Evolutionary conservation across 2,888 invertebrate genomes (phyloP), one percentile per base, ranked within the genome.

Genomic region (Lepidocyrtoides sp.): DNA sequence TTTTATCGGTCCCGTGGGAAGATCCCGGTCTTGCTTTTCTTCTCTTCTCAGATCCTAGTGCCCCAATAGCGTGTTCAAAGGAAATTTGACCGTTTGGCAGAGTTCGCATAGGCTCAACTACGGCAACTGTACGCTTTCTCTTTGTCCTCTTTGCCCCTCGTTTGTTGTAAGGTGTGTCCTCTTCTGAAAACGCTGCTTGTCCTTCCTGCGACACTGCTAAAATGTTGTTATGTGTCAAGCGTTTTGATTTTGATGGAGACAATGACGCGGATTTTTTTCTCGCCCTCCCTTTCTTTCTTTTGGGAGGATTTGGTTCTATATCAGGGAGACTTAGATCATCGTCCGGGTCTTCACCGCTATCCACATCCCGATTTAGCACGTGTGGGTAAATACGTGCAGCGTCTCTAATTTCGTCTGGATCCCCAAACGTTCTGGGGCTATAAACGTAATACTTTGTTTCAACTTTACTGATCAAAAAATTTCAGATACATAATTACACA

Each of bases 321-420:
- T 93, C 93, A 4, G 93, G 93, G 23, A 92, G 72, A 44, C 92
- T 92, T 17, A 91, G 44, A 54, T 91, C 91, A 54, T 92, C 92
- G 17, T 91, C 91, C 8, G 89, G 89, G n/a, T 91, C 91, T 23
- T 86, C 92, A 3, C 87, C 90, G 66, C 84, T 89, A 20, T 82
- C 87, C 3, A 44, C 84, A n/a, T 87, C 87, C 8, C 79, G 84
- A 10, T 84, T 57, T 17, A 90, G 14, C n/a, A 66, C 79, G 20
- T 85, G 79, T 0, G 77, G 41, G 20, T 90, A 90, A 10, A 85
- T 41, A 4, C 84, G 77, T n/a, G 63, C 79, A 2, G 84, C 77
- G 41, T 90, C 84, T 41, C 84, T 29, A 8, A 90, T 90, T 85
- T 90, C 85, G 57, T 90, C 85, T 7, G 77, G 77, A 41, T 90